Evolutionary conservation across 2,797 vertebrate genomes (phyloP), one percentile per base, ranked within the genome.

Genomic region (Champsocephalus esox): DNA sequence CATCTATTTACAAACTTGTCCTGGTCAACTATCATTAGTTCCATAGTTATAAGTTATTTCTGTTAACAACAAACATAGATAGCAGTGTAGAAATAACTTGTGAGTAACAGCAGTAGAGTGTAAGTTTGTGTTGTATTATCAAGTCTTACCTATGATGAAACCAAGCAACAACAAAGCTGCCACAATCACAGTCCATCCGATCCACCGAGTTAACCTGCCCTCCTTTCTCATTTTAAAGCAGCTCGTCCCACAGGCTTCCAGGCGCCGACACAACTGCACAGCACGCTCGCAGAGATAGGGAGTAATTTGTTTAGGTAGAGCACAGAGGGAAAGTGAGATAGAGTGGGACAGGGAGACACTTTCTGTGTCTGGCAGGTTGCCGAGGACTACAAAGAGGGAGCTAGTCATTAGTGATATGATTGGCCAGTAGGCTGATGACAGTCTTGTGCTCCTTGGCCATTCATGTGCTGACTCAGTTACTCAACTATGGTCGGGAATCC

Each of bases 131-230:
- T 14, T 50, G 19, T 11, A 12, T 79, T 56, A 8, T 50, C 34
- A 51, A 17, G 1, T 43, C 95, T 93, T 82, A 96, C 95, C 95
- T 52, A 93, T 89, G 49, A 91, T 61, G 77, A 96, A 95, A 9
- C 95, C 95, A 34, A 93, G 51, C 14, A 95, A 75, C 64, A 96
- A 94, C 59, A 94, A 64, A 45, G 81, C 85, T 3, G 83, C 48
- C 57, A 93, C 64, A 4, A 80, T 71, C 21, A 79, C 63, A 59
- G 82, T 43, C 77, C 89, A 85, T 43, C 79, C 79, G 48, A 94
- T 51, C 82, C 82, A 93, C 4, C 46, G 65, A 11, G 87, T 73
- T 17, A 87, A 34, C 66, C 64, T 85, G 69, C 75, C 84, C 73
- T 90, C 83, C 14, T 75, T 82, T 45, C 82, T 88, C 93, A 95